Evolutionary conservation across 2,888 invertebrate genomes (phyloP).

Genomic region (Perithous albicinctus): DNA sequence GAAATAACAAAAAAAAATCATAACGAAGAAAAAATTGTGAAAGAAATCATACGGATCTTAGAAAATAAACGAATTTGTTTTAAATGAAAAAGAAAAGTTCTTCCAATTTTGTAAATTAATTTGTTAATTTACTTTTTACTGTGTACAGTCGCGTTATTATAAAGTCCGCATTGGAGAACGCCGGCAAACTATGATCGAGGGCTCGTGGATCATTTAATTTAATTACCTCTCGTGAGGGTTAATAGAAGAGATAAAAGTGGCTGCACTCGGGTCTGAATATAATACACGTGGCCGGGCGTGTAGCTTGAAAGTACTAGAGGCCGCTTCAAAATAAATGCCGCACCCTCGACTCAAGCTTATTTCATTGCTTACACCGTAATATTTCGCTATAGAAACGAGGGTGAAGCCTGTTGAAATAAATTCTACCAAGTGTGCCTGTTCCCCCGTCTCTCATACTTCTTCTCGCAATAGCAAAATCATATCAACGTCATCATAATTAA

Average conservation of each 20-base stretch:
- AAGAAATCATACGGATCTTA: too few relatives aligned
- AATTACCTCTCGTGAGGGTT: constrained; percentile 82
- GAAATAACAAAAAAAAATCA: too few relatives aligned
- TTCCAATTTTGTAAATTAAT: too few relatives aligned
- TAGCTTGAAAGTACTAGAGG: constrained; percentile 63
- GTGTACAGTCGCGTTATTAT: not conserved
- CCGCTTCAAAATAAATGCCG: constrained; percentile 67
- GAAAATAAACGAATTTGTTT: too few relatives aligned
- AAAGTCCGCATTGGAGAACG: not conserved
- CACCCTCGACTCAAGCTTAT: constrained; percentile 58
- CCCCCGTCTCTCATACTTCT: not conserved
- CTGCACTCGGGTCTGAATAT: constrained; percentile 75
- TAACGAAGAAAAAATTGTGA: too few relatives aligned
- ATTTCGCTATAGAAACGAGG: constrained; percentile 32
- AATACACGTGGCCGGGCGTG: constrained; percentile 73
- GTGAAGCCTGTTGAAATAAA: constrained; percentile 37
- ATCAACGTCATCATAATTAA: constrained; percentile 47
- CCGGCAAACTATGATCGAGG: constrained; percentile 78
- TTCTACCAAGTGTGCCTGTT: not conserved
- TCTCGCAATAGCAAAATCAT: not conserved
- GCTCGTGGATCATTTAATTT: constrained; percentile 84
- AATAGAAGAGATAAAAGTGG: constrained; percentile 83
- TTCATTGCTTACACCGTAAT: not conserved
- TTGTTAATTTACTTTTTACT: too few relatives aligned
- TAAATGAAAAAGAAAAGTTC: constrained; percentile 21